Evolutionary conservation across 2,797 vertebrate species (phyloP), one percentile per base, ranked within the genome.

Genomic region (Sternotherus odoratus): DNA sequence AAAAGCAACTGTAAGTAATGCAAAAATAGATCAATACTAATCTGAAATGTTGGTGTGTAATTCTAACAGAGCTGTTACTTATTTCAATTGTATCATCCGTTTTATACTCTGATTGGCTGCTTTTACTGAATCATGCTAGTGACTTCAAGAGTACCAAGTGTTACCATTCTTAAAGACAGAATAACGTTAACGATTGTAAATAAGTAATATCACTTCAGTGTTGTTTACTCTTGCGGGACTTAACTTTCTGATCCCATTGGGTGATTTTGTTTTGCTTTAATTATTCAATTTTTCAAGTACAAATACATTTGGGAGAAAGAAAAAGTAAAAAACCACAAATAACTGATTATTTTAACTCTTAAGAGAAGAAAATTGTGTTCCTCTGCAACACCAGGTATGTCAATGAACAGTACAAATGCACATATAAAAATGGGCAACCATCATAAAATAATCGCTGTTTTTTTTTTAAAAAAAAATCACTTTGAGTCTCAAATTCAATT

Each of bases 1-100:
- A 93, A 96, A 88, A 94, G 83, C 89, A 97, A 97, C 95, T 88
- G 93, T 96, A 97, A 97, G 93, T 97, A 97, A 97, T 95, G 81
- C 82, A 97, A 95, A 97, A 97, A 94, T 91, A 96, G 91, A 94
- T 97, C 95, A 97, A 94, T 97, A 93, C 51, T 91, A 92, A 96
- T 97, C 90, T 96, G 89, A 95, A 94, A 84, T 96, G 88, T 90
- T 95, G 90, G 81, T 86, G 28, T 89, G 84, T 87, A 92, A 86
- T 91, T 95, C 82, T 93, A 51, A 91, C 1, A 15, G 83, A 95
- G 21, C 48, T 82, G 79, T 88, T 86, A 93, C 88, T 92, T 94
- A 85, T 54, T 96, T 77, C 81, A 88, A 80, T n/a, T 82, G 43
- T 83, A 89, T 83, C 72, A 46, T 12, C 0, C 74, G n/a, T 24